Evolutionary conservation across 2,113 vertebrate genomes (phyloP).

Genomic region (Phocoena phocoena): DNA sequence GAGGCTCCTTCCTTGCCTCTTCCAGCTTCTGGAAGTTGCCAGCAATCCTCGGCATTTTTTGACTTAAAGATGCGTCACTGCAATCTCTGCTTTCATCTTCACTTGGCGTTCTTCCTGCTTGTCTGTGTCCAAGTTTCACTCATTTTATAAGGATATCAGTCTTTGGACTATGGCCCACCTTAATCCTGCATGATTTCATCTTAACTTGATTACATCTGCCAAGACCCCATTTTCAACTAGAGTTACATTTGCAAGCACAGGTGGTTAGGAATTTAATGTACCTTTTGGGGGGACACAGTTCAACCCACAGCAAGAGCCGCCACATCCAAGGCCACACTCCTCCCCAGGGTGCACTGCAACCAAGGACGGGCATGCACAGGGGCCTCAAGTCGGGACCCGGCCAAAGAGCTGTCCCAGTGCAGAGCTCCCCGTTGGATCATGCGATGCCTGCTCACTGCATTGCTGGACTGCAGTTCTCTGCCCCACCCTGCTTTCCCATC

Average conservation of each 20-base stretch:
- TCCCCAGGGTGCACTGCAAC: not conserved
- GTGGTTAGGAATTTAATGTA: not conserved
- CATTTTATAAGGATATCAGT: not conserved
- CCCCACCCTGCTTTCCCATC: not conserved
- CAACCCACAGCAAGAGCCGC: not conserved
- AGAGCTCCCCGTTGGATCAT: not conserved
- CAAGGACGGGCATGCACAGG: not conserved
- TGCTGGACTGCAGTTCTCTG: not conserved
- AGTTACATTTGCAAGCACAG: not conserved
- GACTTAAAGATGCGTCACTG: not conserved
- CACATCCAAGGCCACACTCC: not conserved
- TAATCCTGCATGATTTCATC: not conserved
- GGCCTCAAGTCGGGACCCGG: not conserved
- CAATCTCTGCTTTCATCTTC: not conserved
- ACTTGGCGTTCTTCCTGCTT: not conserved
- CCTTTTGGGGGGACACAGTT: not conserved
- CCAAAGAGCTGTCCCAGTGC: not conserved
- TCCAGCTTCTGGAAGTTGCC: no score
- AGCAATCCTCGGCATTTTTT: not conserved
- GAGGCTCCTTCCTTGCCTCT: not conserved
- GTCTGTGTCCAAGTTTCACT: not conserved
- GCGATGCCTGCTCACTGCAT: rapidly evolving
- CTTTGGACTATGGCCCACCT: not conserved
- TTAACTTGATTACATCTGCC: not conserved
- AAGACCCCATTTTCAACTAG: not conserved